A percentile compares a stretch with the other conserved stretches of the same genome.
phyloP scores from a whole-genome alignment of 2,888 invertebrate genomes.

The Rhyacophila evoluta region DNA sequence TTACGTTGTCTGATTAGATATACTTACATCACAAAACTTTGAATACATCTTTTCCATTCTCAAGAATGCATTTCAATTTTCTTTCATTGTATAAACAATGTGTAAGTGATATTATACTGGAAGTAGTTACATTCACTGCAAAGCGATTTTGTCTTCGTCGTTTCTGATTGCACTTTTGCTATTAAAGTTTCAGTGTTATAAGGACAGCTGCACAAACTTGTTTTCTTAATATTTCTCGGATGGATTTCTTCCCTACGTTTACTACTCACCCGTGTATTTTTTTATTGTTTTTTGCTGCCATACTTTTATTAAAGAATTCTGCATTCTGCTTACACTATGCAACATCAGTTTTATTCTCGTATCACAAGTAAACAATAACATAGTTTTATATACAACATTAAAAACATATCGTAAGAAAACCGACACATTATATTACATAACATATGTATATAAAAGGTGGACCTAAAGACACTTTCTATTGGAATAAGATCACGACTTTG shows the following conservation, averaged over 20 bases:
- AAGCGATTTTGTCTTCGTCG: slow-evolving; percentile 8
- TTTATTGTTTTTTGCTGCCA: background rate
- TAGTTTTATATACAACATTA: too few relatives aligned
- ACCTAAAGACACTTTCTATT: too few relatives aligned
- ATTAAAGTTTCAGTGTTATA: background rate
- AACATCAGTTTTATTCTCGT: too few relatives aligned
- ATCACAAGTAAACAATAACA: too few relatives aligned
- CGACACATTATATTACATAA: too few relatives aligned
- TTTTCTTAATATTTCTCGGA: background rate
- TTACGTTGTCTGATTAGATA: too few relatives aligned
- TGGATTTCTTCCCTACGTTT: background rate
- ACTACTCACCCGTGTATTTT: background rate
- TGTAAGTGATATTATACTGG: background rate
- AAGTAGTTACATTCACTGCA: background rate
- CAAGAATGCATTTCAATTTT: background rate
- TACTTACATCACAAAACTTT: too few relatives aligned
- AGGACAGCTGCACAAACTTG: background rate
- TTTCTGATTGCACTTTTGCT: slow-evolving; percentile 13
- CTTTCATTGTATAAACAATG: slow-evolving; percentile 3
- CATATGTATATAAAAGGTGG: too few relatives aligned
- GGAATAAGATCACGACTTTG: too few relatives aligned
- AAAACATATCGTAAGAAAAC: too few relatives aligned
- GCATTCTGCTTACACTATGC: too few relatives aligned
- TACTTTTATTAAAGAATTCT: background rate
- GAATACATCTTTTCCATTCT: background rate